A percentile compares a stretch with the other conserved stretches of the same genome.
Evolutionary conservation across 2,888 invertebrate species (phyloP).

Genomic region (Cephalotes varians): DNA sequence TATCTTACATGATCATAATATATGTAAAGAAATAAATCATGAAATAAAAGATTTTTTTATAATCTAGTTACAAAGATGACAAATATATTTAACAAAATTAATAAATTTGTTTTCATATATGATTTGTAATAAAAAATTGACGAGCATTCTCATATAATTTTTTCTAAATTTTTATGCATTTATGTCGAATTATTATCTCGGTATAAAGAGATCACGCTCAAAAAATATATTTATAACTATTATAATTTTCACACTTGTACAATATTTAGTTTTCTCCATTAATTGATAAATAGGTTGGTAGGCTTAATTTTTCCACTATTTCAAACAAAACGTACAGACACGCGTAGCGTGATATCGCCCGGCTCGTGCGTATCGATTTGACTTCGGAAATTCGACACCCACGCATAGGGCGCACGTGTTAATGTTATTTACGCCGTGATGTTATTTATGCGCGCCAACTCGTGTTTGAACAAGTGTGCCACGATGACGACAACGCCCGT

Average conservation of each 20-base stretch:
- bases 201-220: not conserved
- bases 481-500: slow-evolving; percentile 66
- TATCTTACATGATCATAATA: not conserved
- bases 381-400: slow-evolving; percentile 50
- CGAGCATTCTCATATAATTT: not conserved
- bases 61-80: not conserved
- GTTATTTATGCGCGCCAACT: slow-evolving; percentile 72
- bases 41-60: not conserved
- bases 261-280: not conserved
- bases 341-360: slow-evolving; percentile 14
- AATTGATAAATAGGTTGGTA: slow-evolving; percentile 6
- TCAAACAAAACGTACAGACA: not conserved
- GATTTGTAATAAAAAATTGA: not conserved
- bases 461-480: slow-evolving; percentile 77
- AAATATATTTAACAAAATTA: slow-evolving; percentile 7
- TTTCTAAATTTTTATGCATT: not conserved
- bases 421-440: slow-evolving; percentile 74
- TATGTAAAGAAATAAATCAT: not conserved
- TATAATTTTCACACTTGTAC: not conserved
- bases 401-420: slow-evolving; percentile 65
- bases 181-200: not conserved
- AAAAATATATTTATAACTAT: not conserved
- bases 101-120: not conserved
- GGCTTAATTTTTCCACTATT: slow-evolving; percentile 1
- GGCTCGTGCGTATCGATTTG: slow-evolving; percentile 42